Percentiles rank a stretch among this genome's conserved stretches.
phyloP scores from a whole-genome alignment of 2,888 invertebrate species.

The Phengaris alcon region DNA sequence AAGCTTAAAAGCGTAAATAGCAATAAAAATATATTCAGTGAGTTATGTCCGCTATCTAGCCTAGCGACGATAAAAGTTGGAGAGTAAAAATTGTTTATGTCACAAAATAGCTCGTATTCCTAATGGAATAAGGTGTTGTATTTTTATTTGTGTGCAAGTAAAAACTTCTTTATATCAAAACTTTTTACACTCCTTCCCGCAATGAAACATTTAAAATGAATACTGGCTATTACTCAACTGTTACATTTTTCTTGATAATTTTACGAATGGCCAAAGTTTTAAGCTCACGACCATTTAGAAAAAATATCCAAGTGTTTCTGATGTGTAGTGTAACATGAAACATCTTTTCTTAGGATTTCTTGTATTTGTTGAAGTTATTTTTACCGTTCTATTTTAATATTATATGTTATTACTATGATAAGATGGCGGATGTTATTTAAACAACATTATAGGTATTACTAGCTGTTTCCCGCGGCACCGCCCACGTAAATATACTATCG shows the following conservation, averaged over 20 bases:
- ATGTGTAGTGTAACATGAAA: too few species aligned
- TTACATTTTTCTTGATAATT: constrained; percentile 14
- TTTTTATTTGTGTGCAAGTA: constrained; percentile 36
- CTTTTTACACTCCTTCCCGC: constrained; percentile 31
- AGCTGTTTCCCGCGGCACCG: too few species aligned
- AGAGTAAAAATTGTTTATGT: not conserved
- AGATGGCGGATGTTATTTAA: too few species aligned
- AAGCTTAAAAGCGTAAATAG: not conserved
- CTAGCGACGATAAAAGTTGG: not conserved
- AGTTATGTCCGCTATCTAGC: constrained; percentile 11
- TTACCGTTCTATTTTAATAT: too few species aligned
- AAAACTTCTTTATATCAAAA: constrained; percentile 34
- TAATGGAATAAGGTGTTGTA: constrained; percentile 34
- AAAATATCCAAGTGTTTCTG: too few species aligned
- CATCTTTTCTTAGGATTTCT: not conserved
- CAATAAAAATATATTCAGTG: constrained; percentile 16
- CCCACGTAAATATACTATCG: too few species aligned
- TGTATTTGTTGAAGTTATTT: not conserved
- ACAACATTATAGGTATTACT: too few species aligned
- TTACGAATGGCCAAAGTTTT: constrained; percentile 16
- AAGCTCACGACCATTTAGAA: not conserved
- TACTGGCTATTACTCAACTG: constrained; percentile 26
- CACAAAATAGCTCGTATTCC: constrained; percentile 30
- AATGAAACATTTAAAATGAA: constrained; percentile 29
- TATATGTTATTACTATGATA: too few species aligned